Percentiles rank a stretch among this genome's conserved stretches.
These are phyloP conservation scores for Platycheirus albimanus DNA, from an alignment of 2,888 invertebrate genomes.

Conservation along the genomic window DNA sequence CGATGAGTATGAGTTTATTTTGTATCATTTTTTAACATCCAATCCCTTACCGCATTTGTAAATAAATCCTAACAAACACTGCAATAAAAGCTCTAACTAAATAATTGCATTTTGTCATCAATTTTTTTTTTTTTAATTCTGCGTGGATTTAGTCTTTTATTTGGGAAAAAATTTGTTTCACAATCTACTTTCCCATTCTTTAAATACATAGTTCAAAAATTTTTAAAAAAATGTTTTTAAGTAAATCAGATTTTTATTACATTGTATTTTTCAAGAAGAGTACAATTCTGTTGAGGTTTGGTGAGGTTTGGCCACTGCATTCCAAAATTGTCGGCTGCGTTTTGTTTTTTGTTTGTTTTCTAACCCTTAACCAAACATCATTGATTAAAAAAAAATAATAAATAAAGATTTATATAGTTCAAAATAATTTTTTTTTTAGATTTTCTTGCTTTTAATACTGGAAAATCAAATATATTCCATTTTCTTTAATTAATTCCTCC, in stretches of 20 bases:
- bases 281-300: background rate
- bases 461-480: slow-evolving; percentile 66
- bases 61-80: too few relatives aligned
- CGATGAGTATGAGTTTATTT: too few relatives aligned
- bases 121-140: too few relatives aligned
- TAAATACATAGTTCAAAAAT: too few relatives aligned
- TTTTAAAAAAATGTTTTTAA: too few relatives aligned
- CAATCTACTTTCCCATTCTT: too few relatives aligned
- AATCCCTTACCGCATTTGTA: too few relatives aligned
- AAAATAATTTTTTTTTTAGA: slow-evolving; percentile 15
- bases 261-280: slow-evolving; percentile 8
- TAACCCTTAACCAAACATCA: slow-evolving; percentile 3
- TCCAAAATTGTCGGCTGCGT: background rate
- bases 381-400: slow-evolving; percentile 11
- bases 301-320: background rate
- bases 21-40: too few relatives aligned
- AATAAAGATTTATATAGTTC: background rate
- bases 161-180: too few relatives aligned
- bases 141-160: too few relatives aligned
- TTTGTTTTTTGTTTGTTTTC: background rate
- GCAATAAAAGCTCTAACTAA: too few relatives aligned
- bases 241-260: slow-evolving; percentile 24
- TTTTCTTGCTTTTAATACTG: slow-evolving; percentile 54
- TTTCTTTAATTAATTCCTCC: slow-evolving; percentile 70
- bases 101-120: too few relatives aligned